phyloP scores from a whole-genome alignment of 2,113 vertebrate genomes.

The Tonatia bakeri region DNA sequence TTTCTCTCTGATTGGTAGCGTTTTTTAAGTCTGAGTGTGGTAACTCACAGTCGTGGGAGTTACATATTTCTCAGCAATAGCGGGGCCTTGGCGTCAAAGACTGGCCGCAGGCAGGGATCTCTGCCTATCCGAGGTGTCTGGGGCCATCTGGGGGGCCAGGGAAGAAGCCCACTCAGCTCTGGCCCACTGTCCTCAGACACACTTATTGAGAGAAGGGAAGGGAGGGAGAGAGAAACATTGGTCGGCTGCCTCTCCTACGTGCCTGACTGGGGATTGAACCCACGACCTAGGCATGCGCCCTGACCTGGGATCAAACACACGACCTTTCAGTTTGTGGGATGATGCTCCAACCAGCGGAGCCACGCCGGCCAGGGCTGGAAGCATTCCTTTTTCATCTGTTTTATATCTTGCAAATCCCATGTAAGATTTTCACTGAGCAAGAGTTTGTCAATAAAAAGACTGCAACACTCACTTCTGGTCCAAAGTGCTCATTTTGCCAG shows the following conservation, averaged over 20 bases:
- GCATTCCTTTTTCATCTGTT: background rate
- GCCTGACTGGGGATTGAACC: too few species aligned
- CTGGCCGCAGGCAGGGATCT: rapidly evolving
- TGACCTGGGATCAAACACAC: too few species aligned
- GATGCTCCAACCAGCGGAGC: too few species aligned
- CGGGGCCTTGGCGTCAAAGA: background rate
- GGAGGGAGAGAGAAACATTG: too few species aligned
- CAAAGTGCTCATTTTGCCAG: background rate
- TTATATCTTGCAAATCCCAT: background rate
- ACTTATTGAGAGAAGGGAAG: too few species aligned
- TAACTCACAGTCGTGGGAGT: background rate
- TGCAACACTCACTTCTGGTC: background rate
- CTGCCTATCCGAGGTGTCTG: background rate
- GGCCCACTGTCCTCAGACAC: background rate
- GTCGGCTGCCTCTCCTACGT: too few species aligned
- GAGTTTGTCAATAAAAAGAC: background rate
- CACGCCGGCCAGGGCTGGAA: background rate
- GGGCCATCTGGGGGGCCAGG: background rate
- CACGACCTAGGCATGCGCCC: too few species aligned
- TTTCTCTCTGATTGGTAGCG: too few species aligned
- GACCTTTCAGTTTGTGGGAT: too few species aligned
- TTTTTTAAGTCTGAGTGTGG: too few species aligned
- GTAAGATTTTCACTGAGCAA: background rate
- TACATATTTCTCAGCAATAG: background rate
- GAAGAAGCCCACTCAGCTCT: background rate